Conservation (phyloP, 2,797 vertebrate species). For the Synaphobranchus kaupii region DNA sequence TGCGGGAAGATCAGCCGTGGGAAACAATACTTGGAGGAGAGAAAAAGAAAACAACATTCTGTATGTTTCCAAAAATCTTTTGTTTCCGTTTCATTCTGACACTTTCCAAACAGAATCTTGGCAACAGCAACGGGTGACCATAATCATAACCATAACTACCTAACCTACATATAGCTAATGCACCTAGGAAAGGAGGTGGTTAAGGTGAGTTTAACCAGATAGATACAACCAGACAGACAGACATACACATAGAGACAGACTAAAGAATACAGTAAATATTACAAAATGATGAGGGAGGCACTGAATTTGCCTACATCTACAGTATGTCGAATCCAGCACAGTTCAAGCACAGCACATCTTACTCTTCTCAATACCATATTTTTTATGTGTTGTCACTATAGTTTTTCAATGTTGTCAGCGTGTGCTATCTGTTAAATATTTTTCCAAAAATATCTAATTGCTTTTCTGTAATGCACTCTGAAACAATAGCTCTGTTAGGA, state of each 20-base stretch:
- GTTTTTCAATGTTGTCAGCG: not conserved
- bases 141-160: slow-evolving; percentile 53
- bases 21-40: slow-evolving; percentile 67
- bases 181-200: not conserved
- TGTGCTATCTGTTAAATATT: not conserved
- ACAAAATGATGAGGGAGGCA: not conserved
- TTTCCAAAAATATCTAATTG: not conserved
- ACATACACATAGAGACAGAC: not conserved
- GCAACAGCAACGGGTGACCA: slow-evolving; percentile 52
- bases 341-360: not conserved
- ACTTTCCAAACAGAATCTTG: slow-evolving; percentile 64
- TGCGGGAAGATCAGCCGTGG: slow-evolving; percentile 60
- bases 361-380: not conserved
- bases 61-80: slow-evolving; percentile 65
- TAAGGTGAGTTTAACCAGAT: not conserved
- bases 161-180: slow-evolving; percentile 12
- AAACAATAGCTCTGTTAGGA: not conserved
- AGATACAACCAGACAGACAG: not conserved
- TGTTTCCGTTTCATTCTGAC: slow-evolving; percentile 62
- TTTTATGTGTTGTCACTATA: not conserved
- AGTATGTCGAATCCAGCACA: not conserved
- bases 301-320: not conserved
- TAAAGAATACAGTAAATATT: not conserved
- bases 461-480: not conserved
- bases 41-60: slow-evolving; percentile 57